Base-by-base conservation (phyloP, 2,797 vertebrate genomes). In the Odontamblyopus lacepedii region DNA sequence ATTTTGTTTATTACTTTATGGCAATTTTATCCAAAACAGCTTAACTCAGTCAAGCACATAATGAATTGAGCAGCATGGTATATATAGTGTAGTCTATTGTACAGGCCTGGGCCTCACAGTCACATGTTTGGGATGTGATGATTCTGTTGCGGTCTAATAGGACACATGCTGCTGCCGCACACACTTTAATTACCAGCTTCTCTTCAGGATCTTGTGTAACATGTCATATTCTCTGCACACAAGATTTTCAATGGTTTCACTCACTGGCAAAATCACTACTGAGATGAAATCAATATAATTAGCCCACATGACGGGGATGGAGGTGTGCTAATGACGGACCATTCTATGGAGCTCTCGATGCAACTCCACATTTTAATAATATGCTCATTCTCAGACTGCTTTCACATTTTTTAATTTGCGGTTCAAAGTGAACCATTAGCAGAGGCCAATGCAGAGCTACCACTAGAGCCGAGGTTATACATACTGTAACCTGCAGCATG, bases 161-260 rank as follows among this genome's bases (percentile, higher is more conserved):
- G 84, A 88, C 85, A 90, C 88, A 92, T 91, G 88, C 78, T 89
- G 88, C 87, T 83, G 80, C 78, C 87, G 89, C 87, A 83, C 80
- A 83, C 77, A 79, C 83, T 85, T 89, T 89, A 87, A 90, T 91
- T 90, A 90, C 82, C 63, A 78, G 84, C 75, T 85, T 85, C 77
- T 89, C 82, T 81, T 90, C 78, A 83, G 84, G 69, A 84, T 80
- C 83, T 85, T 85, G 69, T 84, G 84, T 85, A 85, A 86, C 86
- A 77, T 80, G 79, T 80, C 66, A 83, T 85, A 91, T 87, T 82
- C 74, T 80, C 76, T 66, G 57, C 63, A 84, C 73, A 76, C 74
- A 78, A 75, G 73, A 76, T 78, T 81, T 82, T 72, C 73, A 63
- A 82, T 12, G 44, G 71, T 78, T 71, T 72, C 71, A 70, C 75